phyloP scores from a whole-genome alignment of 1,140 invertebrate species.

The Rhynchophorus ferrugineus region DNA sequence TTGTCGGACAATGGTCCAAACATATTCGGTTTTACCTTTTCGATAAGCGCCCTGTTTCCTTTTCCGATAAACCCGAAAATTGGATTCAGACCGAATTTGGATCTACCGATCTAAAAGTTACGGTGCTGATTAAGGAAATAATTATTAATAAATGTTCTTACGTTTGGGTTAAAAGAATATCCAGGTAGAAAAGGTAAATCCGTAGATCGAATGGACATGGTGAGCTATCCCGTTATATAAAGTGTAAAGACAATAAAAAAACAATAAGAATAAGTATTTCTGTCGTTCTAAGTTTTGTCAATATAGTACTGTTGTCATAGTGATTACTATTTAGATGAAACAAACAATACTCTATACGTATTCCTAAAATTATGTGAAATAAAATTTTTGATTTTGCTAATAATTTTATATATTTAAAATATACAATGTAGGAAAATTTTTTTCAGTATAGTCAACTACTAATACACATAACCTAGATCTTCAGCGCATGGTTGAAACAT shows the following conservation, averaged over 20 bases:
- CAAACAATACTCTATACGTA: too few species aligned
- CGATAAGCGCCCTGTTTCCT: constrained; percentile 46
- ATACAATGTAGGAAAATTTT: too few species aligned
- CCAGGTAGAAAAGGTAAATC: constrained; percentile 47
- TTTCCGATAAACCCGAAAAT: constrained; percentile 47
- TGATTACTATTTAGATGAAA: too few species aligned
- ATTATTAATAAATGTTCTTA: constrained; percentile 37
- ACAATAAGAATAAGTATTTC: too few species aligned
- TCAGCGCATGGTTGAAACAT: too few species aligned
- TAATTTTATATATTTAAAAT: too few species aligned
- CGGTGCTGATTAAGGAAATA: background rate
- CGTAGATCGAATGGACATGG: constrained; percentile 17
- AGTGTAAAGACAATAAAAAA: background rate
- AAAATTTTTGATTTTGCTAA: too few species aligned
- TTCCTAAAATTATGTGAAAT: too few species aligned
- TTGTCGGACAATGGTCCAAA: constrained; percentile 35
- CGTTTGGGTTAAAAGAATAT: constrained; percentile 44
- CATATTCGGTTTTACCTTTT: constrained; percentile 42
- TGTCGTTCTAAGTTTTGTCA: too few species aligned
- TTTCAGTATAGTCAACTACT: too few species aligned
- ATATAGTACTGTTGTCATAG: too few species aligned
- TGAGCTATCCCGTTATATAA: background rate
- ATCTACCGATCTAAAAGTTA: constrained; percentile 45
- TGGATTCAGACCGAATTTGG: constrained; percentile 47
- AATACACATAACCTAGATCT: too few species aligned